Conservation (phyloP, 2,113 vertebrate species). For the Isurus oxyrinchus region DNA sequence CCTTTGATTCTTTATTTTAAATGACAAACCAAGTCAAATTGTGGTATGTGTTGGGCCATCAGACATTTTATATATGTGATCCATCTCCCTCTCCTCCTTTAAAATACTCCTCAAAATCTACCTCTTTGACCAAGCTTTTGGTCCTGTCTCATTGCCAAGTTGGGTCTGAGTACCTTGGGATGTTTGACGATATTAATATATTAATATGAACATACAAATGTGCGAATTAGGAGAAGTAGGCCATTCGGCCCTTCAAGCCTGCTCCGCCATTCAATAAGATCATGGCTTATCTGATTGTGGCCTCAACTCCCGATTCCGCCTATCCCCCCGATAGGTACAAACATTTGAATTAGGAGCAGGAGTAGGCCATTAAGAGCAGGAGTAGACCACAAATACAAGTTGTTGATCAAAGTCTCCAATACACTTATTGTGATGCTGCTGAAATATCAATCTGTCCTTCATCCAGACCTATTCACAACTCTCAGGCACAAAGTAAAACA, state of each 20-base stretch:
- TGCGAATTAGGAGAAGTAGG: too few relatives aligned
- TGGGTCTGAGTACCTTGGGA: background rate
- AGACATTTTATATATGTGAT: background rate
- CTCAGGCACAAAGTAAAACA: background rate
- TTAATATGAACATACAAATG: background rate
- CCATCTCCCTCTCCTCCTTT: background rate
- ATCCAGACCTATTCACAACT: background rate
- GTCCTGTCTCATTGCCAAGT: background rate
- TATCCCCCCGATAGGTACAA: too few relatives aligned
- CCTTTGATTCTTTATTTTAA: background rate
- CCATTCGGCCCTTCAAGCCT: too few relatives aligned
- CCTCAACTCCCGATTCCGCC: too few relatives aligned
- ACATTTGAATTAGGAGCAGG: too few relatives aligned
- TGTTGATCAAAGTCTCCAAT: background rate
- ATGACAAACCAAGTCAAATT: background rate
- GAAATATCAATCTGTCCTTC: background rate
- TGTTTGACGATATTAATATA: background rate
- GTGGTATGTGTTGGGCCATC: background rate
- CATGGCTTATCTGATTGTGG: too few relatives aligned
- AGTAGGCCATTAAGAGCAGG: too few relatives aligned
- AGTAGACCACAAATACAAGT: background rate
- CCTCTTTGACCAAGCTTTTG: background rate
- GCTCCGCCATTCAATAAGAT: too few relatives aligned
- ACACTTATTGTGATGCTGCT: background rate
- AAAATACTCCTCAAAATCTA: too few relatives aligned